phyloP scores from a whole-genome alignment of 2,888 invertebrate species.

The Oxytorus armatus region DNA sequence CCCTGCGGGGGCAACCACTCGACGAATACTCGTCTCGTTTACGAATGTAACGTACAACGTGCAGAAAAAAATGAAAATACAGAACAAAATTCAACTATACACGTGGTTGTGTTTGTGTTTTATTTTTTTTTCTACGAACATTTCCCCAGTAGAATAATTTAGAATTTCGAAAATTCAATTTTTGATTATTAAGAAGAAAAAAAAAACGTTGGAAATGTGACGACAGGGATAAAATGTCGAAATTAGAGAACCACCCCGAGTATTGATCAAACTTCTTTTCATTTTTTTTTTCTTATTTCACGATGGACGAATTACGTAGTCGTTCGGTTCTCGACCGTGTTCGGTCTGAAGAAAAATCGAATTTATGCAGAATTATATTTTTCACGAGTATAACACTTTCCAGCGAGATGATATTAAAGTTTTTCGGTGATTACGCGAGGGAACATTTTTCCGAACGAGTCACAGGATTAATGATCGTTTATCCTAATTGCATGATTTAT shows the following conservation, averaged over 20 bases:
- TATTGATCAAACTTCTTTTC: slow-evolving; percentile 66
- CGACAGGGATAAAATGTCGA: too few relatives aligned
- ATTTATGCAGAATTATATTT: slow-evolving; percentile 66
- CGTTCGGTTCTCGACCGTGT: slow-evolving; percentile 61
- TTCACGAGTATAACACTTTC: slow-evolving; percentile 48
- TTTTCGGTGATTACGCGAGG: slow-evolving; percentile 52
- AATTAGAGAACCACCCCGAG: neutral
- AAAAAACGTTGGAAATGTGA: too few relatives aligned
- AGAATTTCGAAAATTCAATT: too few relatives aligned
- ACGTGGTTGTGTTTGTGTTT: neutral
- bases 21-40: slow-evolving; percentile 49
- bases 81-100: slow-evolving; percentile 36
- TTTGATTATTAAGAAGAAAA: neutral
- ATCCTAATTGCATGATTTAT: slow-evolving; percentile 60
- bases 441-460: slow-evolving; percentile 61
- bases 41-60: slow-evolving; percentile 62
- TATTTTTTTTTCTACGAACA: neutral
- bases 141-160: neutral
- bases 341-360: slow-evolving; percentile 37
- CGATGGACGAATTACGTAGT: slow-evolving; percentile 64
- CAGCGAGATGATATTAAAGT: slow-evolving; percentile 53
- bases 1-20: slow-evolving; percentile 54
- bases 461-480: slow-evolving; percentile 67
- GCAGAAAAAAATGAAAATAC: slow-evolving; percentile 47
- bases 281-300: neutral